A percentile compares a stretch with the other conserved stretches of the same genome.
Evolutionary conservation across 2,113 vertebrate species (phyloP).

Genomic region (Podarcis raffonei): DNA sequence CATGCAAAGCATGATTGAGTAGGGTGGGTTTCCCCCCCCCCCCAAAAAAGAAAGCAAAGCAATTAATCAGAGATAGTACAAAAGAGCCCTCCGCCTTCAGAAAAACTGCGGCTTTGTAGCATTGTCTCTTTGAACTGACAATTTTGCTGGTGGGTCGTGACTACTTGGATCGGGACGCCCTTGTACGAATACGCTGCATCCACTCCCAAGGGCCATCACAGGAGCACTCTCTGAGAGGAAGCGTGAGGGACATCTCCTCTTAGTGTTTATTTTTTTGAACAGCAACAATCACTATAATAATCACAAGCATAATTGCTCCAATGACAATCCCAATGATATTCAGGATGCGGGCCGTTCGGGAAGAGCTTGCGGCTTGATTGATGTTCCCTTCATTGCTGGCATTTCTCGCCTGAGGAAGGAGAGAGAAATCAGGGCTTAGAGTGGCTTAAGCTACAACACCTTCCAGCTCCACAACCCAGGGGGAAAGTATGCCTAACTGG

Average conservation of each 20-base stretch:
- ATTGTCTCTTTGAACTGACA: accelerated
- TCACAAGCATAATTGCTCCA: constrained; percentile 58
- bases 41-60: not conserved
- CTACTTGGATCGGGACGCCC: too few relatives aligned
- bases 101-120: not conserved
- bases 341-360: constrained; percentile 65
- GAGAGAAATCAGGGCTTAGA: not conserved
- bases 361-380: constrained; percentile 50
- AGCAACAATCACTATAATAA: not conserved
- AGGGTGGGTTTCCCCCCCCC: too few relatives aligned
- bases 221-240: not conserved
- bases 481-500: too few relatives aligned
- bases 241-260: not conserved
- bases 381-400: constrained; percentile 22
- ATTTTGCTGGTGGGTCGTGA: not conserved
- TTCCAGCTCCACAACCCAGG: too few relatives aligned
- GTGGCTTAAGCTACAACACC: too few relatives aligned
- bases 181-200: too few relatives aligned
- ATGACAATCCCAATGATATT: constrained; percentile 64
- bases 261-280: accelerated
- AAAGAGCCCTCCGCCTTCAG: not conserved
- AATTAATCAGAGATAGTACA: not conserved
- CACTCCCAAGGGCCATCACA: too few relatives aligned
- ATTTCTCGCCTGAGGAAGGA: constrained; percentile 34
- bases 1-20: not conserved